Percentiles rank a stretch among this genome's conserved stretches.
Conservation (phyloP, 2,113 vertebrate genomes). For the Hucho hucho region DNA sequence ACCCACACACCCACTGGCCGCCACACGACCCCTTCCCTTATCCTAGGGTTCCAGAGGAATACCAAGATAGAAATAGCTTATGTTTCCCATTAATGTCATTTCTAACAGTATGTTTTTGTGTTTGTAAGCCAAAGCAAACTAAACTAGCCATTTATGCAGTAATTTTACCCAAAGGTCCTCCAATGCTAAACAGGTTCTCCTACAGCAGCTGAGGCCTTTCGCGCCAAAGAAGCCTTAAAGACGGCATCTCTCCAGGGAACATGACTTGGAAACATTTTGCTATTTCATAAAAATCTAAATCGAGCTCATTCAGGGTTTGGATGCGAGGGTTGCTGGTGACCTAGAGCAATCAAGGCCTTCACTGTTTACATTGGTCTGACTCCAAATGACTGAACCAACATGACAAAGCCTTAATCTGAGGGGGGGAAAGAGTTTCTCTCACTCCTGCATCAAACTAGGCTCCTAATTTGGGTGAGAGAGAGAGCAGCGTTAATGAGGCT, state of each 20-base stretch:
- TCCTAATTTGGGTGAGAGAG: slow-evolving; percentile 16
- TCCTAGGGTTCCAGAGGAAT: too few relatives aligned
- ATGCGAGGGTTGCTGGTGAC: slow-evolving; percentile 51
- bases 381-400: slow-evolving; percentile 52
- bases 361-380: slow-evolving; percentile 55
- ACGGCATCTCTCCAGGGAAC: slow-evolving; percentile 45
- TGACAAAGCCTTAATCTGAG: slow-evolving; percentile 49
- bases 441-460: slow-evolving; percentile 49
- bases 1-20: too few relatives aligned
- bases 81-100: background rate
- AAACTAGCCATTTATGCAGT: too few relatives aligned
- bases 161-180: slow-evolving; percentile 16
- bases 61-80: background rate
- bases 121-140: too few relatives aligned
- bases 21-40: too few relatives aligned
- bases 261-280: slow-evolving; percentile 48
- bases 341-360: slow-evolving; percentile 23
- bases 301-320: slow-evolving; percentile 46
- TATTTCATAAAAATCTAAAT: slow-evolving; percentile 49
- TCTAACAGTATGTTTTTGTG: background rate
- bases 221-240: slow-evolving; percentile 31
- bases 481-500: slow-evolving; percentile 61
- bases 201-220: slow-evolving; percentile 24
- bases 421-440: slow-evolving; percentile 39
- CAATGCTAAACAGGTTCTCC: slow-evolving; percentile 14